These are phyloP conservation scores for Amphimedon queenslandica DNA, from an alignment of 37 sponge, comb jelly and placozoan genomes.

Conservation along the genomic window DNA sequence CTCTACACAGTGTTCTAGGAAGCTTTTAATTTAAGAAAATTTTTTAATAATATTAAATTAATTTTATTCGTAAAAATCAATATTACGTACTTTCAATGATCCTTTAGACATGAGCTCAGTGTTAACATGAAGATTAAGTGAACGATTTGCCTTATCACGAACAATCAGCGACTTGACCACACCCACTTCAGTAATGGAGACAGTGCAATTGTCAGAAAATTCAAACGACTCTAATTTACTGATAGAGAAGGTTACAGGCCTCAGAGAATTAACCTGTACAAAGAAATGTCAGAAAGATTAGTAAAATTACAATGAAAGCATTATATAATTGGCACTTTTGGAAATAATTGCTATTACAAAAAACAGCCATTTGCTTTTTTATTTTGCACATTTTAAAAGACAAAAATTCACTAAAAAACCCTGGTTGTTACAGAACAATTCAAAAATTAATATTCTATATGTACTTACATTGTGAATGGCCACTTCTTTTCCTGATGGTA, in stretches of 20 bases:
- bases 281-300: not conserved
- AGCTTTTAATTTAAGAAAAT: no score
- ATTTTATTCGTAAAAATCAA: not conserved
- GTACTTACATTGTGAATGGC: conserved; percentile 43
- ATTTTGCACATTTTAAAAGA: no score
- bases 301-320: no score
- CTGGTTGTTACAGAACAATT: no score
- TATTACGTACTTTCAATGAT: conserved; percentile 49
- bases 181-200: conserved; percentile 33
- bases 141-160: conserved; percentile 3
- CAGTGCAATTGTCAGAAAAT: conserved; percentile 24
- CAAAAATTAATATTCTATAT: no score
- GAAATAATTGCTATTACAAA: no score
- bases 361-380: no score
- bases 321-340: no score
- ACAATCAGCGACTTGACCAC: conserved; percentile 19
- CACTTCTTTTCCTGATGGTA: conserved; percentile 22
- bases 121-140: conserved; percentile 44
- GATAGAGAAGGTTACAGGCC: conserved; percentile 26
- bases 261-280: conserved; percentile 23
- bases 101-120: conserved; percentile 27
- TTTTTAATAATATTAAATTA: no score
- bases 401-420: no score
- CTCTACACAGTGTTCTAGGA: no score
- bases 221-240: conserved; percentile 45